Percentiles rank a stretch among this genome's conserved stretches.
Evolutionary conservation across 2,797 vertebrate genomes (phyloP).

Genomic region (Intellagama lesueurii): DNA sequence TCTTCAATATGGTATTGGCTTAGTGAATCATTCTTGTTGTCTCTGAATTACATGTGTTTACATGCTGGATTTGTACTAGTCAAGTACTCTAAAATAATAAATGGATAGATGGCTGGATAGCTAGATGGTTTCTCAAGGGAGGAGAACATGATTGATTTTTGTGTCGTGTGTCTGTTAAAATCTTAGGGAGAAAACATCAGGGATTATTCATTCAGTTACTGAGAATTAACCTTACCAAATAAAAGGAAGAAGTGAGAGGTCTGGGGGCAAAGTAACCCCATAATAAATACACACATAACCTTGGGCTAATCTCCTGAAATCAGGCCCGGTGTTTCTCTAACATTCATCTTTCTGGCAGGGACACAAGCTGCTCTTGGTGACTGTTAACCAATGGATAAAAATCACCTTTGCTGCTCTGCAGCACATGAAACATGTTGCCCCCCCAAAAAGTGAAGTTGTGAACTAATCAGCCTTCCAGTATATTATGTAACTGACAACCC

Average conservation of each 20-base stretch:
- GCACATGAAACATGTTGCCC: background rate
- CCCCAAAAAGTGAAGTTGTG: background rate
- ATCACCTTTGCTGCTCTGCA: background rate
- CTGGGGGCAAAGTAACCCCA: slow-evolving; percentile 21
- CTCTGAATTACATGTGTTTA: background rate
- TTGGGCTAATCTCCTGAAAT: slow-evolving; percentile 47
- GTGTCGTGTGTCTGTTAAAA: slow-evolving; percentile 36
- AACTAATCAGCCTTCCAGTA: slow-evolving; percentile 2
- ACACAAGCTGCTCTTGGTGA: background rate
- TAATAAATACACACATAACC: slow-evolving; percentile 24
- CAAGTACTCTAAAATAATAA: too few species aligned
- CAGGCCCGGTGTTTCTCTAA: background rate
- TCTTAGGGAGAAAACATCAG: slow-evolving; percentile 13
- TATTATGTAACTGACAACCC: slow-evolving; percentile 10
- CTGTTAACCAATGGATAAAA: slow-evolving; percentile 31
- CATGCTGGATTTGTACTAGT: too few species aligned
- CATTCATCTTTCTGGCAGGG: background rate
- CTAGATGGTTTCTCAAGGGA: background rate
- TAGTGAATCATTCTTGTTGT: too few species aligned
- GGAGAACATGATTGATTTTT: background rate
- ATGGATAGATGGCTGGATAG: background rate
- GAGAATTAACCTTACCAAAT: background rate
- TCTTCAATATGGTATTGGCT: background rate
- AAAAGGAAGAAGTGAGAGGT: background rate
- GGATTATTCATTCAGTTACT: background rate